Percentiles rank a stretch among this genome's conserved stretches.
phyloP scores from a whole-genome alignment of 2,113 vertebrate genomes.

The Plotosus lineatus region DNA sequence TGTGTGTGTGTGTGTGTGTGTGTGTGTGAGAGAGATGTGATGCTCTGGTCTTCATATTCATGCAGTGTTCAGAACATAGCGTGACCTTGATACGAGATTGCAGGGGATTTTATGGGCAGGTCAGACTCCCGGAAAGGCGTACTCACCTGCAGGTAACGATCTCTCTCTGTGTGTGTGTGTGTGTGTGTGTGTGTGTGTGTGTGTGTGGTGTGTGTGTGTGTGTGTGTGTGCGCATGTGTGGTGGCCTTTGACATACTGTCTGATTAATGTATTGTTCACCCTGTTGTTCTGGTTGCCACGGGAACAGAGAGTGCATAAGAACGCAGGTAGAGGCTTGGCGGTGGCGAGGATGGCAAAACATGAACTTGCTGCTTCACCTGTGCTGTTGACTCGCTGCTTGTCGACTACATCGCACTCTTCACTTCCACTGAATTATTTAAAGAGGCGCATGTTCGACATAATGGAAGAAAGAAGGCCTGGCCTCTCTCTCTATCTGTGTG shows the following conservation, averaged over 20 bases:
- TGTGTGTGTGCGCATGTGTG: background rate
- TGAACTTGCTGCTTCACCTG: background rate
- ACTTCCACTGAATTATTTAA: slow-evolving; percentile 52
- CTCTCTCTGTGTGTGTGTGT: too few relatives aligned
- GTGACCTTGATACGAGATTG: slow-evolving; percentile 44
- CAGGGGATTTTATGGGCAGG: slow-evolving; percentile 25
- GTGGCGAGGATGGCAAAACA: background rate
- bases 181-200: background rate
- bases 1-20: too few relatives aligned
- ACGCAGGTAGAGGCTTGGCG: slow-evolving; percentile 22
- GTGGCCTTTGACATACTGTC: background rate
- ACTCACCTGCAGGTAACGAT: slow-evolving; percentile 33
- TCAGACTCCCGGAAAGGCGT: slow-evolving; percentile 28
- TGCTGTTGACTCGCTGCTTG: slow-evolving; percentile 8
- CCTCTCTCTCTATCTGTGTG: background rate
- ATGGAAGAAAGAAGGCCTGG: slow-evolving; percentile 6
- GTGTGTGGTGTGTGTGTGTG: background rate
- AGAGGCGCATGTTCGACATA: slow-evolving; percentile 38
- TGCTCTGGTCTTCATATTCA: slow-evolving; percentile 43
- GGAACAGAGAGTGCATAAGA: slow-evolving; percentile 36
- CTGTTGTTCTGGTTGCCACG: slow-evolving; percentile 48
- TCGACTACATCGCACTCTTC: background rate
- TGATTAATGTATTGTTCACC: slow-evolving; percentile 47
- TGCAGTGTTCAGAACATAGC: slow-evolving; percentile 55
- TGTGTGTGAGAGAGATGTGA: background rate